Percentiles rank a stretch among this genome's conserved stretches.
Evolutionary conservation across 2,888 invertebrate genomes (phyloP).

Genomic region (Hemicrepidius hirtus): DNA sequence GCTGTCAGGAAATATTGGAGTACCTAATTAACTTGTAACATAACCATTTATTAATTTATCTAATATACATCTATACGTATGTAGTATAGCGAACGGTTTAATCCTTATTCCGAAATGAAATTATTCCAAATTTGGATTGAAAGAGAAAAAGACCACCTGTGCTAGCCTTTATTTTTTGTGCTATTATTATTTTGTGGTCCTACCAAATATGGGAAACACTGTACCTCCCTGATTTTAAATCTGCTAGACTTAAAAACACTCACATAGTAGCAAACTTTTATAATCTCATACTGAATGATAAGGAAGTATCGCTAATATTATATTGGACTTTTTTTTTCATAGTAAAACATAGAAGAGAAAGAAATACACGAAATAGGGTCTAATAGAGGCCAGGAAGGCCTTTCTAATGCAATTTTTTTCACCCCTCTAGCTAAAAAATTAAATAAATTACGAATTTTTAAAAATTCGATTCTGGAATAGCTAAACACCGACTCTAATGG

Average conservation of each 20-base stretch:
- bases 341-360: too few relatives aligned
- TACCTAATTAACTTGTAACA: slow-evolving; percentile 28
- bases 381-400: too few relatives aligned
- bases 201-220: slow-evolving; percentile 25
- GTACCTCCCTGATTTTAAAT: neutral
- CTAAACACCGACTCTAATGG: too few relatives aligned
- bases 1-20: slow-evolving; percentile 31
- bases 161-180: slow-evolving; percentile 30
- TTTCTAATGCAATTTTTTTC: too few relatives aligned
- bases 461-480: too few relatives aligned
- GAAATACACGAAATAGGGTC: too few relatives aligned
- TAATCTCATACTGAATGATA: too few relatives aligned
- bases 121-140: slow-evolving; percentile 37
- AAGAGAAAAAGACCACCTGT: slow-evolving; percentile 25
- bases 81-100: slow-evolving; percentile 9
- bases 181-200: slow-evolving; percentile 28
- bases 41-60: slow-evolving; percentile 24
- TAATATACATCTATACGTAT: slow-evolving; percentile 27
- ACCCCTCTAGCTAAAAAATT: too few relatives aligned
- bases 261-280: too few relatives aligned
- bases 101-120: slow-evolving; percentile 30
- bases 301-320: too few relatives aligned
- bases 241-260: slow-evolving; percentile 8
- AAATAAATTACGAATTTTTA: too few relatives aligned
- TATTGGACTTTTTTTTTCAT: too few relatives aligned